Percentiles rank a stretch among this genome's conserved stretches.
These are phyloP conservation scores for Pheosia gnoma DNA, from an alignment of 2,888 invertebrate species.

Conservation along the genomic window DNA sequence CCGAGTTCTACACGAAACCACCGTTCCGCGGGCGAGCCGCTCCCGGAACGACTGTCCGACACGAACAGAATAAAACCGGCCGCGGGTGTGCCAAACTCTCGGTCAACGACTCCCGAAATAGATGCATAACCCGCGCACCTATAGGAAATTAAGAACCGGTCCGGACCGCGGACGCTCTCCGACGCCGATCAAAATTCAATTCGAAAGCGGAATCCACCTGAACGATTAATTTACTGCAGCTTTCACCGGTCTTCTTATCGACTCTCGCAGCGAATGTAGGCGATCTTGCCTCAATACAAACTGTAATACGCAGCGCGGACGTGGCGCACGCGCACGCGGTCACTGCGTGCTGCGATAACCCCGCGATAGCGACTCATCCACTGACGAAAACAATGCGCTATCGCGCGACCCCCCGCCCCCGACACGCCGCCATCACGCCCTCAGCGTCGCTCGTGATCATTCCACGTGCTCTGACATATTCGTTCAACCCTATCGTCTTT, in stretches of 20 bases:
- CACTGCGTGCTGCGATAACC: slow-evolving; percentile 10
- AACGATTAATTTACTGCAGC: slow-evolving; percentile 72
- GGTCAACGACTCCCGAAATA: slow-evolving; percentile 84
- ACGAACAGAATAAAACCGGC: slow-evolving; percentile 62
- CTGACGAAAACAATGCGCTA: background rate
- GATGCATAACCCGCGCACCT: slow-evolving; percentile 74
- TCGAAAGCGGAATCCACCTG: slow-evolving; percentile 79
- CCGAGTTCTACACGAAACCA: slow-evolving; percentile 48
- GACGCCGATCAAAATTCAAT: slow-evolving; percentile 72
- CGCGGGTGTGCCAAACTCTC: slow-evolving; percentile 67
- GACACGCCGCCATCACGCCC: slow-evolving; percentile 24
- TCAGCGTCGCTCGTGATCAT: background rate
- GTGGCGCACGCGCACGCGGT: slow-evolving; percentile 16
- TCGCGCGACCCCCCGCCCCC: slow-evolving; percentile 5
- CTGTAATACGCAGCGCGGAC: slow-evolving; percentile 11
- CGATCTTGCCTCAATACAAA: slow-evolving; percentile 22
- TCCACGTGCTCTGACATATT: background rate
- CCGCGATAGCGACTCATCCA: background rate
- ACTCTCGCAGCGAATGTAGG: slow-evolving; percentile 33
- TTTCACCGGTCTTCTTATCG: slow-evolving; percentile 64
- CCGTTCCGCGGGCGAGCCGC: slow-evolving; percentile 39
- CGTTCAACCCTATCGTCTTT: background rate
- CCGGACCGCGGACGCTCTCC: slow-evolving; percentile 63
- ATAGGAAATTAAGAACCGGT: slow-evolving; percentile 78
- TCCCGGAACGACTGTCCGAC: slow-evolving; percentile 50